These are phyloP conservation scores for Mesorhabditis spiculigera DNA, from an alignment of 2,888 invertebrate genomes.

Conservation along the genomic window DNA sequence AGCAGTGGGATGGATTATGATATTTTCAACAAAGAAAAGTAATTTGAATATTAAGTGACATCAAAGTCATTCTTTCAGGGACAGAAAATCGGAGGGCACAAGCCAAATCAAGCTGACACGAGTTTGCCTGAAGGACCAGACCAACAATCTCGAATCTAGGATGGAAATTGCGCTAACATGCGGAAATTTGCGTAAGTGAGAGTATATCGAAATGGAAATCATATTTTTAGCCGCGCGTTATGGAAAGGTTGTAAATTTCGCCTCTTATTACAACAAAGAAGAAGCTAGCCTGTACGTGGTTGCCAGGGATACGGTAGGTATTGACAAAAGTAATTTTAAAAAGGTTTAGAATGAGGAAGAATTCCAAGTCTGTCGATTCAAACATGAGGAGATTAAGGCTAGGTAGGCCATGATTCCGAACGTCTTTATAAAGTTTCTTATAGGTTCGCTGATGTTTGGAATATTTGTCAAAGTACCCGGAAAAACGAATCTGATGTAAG, in stretches of 20 bases:
- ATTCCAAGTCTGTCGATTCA: background rate
- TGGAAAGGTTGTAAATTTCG: background rate
- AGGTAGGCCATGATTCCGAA: no score
- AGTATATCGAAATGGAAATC: background rate
- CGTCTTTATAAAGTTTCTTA: no score
- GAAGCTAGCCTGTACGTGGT: background rate
- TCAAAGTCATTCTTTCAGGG: no score
- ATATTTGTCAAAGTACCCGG: background rate
- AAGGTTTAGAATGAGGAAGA: background rate
- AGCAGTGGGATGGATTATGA: background rate
- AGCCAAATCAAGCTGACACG: background rate
- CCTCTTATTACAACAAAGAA: background rate
- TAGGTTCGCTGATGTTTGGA: background rate
- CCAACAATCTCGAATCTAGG: background rate
- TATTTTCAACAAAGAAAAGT: background rate
- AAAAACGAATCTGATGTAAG: constrained; percentile 1
- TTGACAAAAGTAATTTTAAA: background rate
- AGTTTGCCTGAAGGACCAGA: background rate
- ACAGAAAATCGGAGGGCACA: no score
- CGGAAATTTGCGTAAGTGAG: background rate
- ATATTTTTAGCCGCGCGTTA: background rate
- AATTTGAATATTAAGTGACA: background rate
- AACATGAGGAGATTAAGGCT: background rate
- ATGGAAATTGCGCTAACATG: background rate
- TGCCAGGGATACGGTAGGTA: background rate